Conservation (phyloP, 1,140 invertebrate genomes). For the Nephotettix cincticeps region DNA sequence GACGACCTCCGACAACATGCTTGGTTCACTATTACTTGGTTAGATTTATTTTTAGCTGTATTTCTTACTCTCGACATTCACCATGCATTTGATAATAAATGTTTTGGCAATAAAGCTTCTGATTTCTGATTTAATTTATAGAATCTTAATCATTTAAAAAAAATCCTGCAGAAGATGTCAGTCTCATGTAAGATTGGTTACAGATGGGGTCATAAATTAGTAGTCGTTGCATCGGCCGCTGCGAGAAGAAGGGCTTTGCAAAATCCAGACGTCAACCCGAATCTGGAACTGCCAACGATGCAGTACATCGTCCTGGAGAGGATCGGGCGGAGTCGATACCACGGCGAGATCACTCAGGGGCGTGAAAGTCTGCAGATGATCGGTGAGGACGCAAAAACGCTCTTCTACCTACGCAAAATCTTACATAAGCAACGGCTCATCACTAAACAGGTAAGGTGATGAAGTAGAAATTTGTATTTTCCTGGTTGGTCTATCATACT, state of each 20-base stretch:
- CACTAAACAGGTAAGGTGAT: slow-evolving; percentile 56
- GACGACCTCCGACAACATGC: too few relatives aligned
- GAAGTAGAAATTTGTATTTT: too few relatives aligned
- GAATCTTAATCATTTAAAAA: too few relatives aligned
- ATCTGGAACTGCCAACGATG: slow-evolving; percentile 53
- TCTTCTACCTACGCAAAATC: slow-evolving; percentile 66
- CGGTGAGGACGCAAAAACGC: slow-evolving; percentile 59
- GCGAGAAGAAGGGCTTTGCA: slow-evolving; percentile 59
- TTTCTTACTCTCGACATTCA: too few relatives aligned
- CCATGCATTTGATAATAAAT: too few relatives aligned
- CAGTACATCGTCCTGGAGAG: slow-evolving; percentile 75
- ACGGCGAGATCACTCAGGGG: slow-evolving; percentile 70
- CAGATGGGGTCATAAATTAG: slow-evolving; percentile 61
- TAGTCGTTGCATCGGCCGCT: slow-evolving; percentile 70
- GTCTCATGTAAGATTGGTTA: too few relatives aligned
- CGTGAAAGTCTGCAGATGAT: slow-evolving; percentile 55
- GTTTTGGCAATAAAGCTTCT: too few relatives aligned
- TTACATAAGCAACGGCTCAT: slow-evolving; percentile 61
- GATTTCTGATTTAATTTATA: too few relatives aligned
- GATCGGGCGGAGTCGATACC: slow-evolving; percentile 68
- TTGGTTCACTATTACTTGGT: too few relatives aligned
- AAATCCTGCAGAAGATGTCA: too few relatives aligned
- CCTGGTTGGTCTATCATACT: too few relatives aligned
- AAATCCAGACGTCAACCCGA: slow-evolving; percentile 52
- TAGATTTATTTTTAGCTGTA: too few relatives aligned